Evolutionary conservation across 1,140 invertebrate genomes (phyloP), one percentile per base, ranked within the genome.

Genomic region (Zaprionus nigranus): DNA sequence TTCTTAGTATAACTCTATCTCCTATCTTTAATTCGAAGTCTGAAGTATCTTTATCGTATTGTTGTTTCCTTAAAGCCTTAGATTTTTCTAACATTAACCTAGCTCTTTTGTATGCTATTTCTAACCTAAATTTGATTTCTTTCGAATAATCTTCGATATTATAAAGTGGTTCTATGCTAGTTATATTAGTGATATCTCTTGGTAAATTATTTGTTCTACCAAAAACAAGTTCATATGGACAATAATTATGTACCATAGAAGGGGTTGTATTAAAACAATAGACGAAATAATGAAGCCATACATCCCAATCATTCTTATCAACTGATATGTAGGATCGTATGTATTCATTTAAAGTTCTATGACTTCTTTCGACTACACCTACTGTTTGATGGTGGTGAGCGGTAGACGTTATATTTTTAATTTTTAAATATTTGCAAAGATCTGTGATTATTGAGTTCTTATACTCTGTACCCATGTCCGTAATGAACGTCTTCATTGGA

Each of bases 161-260:
- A 22, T 51, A 22, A 9, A 22, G 5, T 7, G n/a, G 2, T 51
- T 51, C 49, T 51, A 51, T 51, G 1, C 22, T 51, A 51, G 20
- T 12, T 20, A 22, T 51, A 4, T 17, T 24, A 51, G 6, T 51
- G 17, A 20, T 24, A 51, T 51, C 3, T 22, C 17, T 51, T 6
- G 17, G 17, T 51, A 22, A 51, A 43, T 51, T 51, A 12, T 12
- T 5, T 22, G 49, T 51, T 51, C 9, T 51, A 20, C 49, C 49
- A 20, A 51, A 51, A 17, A 51, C 11, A 5, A 51, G 20, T 22
- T 51, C 49, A 22, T 51, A 51, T 51, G 49, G 49, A 51, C 49
- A 51, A 51, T 51, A 51, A 51, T 51, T 24, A 51, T 51, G 49
- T 51, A 17, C 49, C 49, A 24, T 51, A 51, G n/a, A 51, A 7